Evolutionary conservation across 2,113 vertebrate species (phyloP).

Genomic region (Zosterops borbonicus): DNA sequence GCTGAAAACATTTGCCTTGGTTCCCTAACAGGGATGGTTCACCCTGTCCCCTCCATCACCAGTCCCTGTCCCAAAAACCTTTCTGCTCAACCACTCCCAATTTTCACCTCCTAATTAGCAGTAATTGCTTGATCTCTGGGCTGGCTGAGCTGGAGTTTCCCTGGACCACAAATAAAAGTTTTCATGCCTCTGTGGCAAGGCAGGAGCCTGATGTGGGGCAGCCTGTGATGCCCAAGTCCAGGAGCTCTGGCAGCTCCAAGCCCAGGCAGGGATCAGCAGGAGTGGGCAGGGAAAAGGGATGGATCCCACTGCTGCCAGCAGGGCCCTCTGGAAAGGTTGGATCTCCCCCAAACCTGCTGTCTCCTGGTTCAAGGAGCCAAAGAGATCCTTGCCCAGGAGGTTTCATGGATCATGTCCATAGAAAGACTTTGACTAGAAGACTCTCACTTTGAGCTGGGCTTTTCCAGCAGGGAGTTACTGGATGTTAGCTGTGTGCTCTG

Average conservation of each 20-base stretch:
- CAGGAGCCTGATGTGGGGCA: background rate
- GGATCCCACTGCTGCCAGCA: background rate
- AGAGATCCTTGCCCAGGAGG: background rate
- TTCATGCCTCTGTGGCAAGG: rapidly evolving
- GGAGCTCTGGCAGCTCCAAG: background rate
- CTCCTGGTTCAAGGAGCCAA: background rate
- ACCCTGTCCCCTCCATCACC: background rate
- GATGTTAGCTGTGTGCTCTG: background rate
- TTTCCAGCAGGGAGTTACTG: background rate
- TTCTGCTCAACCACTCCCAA: background rate
- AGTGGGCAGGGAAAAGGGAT: background rate
- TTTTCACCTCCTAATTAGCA: background rate
- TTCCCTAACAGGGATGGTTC: background rate
- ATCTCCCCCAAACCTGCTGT: background rate
- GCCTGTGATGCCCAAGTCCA: rapidly evolving
- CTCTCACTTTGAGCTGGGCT: background rate
- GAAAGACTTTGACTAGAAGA: background rate
- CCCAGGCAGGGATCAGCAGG: background rate
- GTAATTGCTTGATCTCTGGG: background rate
- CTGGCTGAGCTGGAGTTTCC: background rate
- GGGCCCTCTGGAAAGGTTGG: background rate
- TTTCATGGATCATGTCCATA: background rate
- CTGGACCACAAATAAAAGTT: rapidly evolving
- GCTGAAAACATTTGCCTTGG: background rate
- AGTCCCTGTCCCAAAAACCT: background rate